Evolutionary conservation across 1,140 invertebrate species (phyloP), one percentile per base, ranked within the genome.

Genomic region (Calliphora vicina): DNA sequence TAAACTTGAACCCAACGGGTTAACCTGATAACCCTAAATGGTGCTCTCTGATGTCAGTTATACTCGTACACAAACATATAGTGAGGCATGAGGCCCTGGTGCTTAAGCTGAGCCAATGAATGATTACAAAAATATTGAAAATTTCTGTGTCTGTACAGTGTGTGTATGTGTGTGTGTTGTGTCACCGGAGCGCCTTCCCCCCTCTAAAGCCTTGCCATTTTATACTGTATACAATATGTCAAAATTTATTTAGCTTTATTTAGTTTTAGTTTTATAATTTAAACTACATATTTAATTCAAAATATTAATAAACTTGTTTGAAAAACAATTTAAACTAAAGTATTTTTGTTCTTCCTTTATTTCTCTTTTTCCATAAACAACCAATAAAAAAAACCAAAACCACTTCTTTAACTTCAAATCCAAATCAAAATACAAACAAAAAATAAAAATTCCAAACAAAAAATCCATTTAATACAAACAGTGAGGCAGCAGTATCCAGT

Each of bases 401-500:
- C 12, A 78, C 74, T 20, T 43, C n/a, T 78, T 45, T 43, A 43
- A 17, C n/a, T 45, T 17, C 35, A 78, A 73, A 27, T 26, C 9
- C 13, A 76, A 76, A 35, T 74, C 12, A 73, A 17, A 29, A 73
- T 1, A 25, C 23, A 74, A 15, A 23, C 25, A 27, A 74, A 74
- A 74, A 13, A 74, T 13, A 76, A 35, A 76, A 27, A 29, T 29
- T 9, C 25, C 25, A 35, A 76, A 76, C 26, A 4, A n/a, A 43
- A 29, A 76, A 23, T 9, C 61, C n/a, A 67, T 67, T 88, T 87
- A 86, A 85, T 85, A 85, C 84, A 86, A 88, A 87, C 88, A 91
- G 90, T 87, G 90, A 91, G 85, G 88, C 90, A 87, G 88, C 89
- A 84, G 88, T 90, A 85, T 88, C 89, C 87, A 90, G 89, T 88